Evolutionary conservation across 2,113 vertebrate species (phyloP), one percentile per base, ranked within the genome.

Genomic region (Acanthochromis polyacanthus): DNA sequence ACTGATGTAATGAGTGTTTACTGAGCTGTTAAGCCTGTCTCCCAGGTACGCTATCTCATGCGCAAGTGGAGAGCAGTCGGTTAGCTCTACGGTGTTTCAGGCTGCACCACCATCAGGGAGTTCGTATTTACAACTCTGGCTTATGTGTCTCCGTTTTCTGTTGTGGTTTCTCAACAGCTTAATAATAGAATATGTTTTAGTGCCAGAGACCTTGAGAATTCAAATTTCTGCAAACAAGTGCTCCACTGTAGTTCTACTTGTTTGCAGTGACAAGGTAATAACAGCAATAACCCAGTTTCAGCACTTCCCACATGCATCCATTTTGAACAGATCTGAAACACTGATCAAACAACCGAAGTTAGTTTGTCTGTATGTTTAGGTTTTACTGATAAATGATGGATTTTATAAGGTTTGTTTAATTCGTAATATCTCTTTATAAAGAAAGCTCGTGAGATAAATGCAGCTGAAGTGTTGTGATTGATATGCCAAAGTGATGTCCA

Each of bases 141-240:
- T 45, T 51, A 56, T 60, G 59, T 55, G 30, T 40, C 53, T 36
- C 52, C 48, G 36, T 53, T 79, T 36, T 32, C n/a, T 28, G 60
- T 59, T 58, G 36, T 67, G 8, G 28, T 69, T 69, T 63, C 46
- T 12, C 60, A 66, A 22, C 46, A 25, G 28, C 56, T 53, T 51
- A 14, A 67, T 55, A 68, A 38, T 4, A 25, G 23, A 46, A 17
- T 10, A 23, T 17, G 60, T 59, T 23, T 53, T 22, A 38, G 12
- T 20, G 7, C 48, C 48, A 46, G 12, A 67, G 11, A 25, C 23
- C 25, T 43, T 25, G 57, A 19, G 5, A 72, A 43, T 59, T 59
- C 9, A 43, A 30, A 45, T 22, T 43, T 61, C 9, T 20, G 46
- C 10, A 3, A 40, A 40, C 19, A 62, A 56, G 51, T 28, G 20